Evolutionary conservation across 2,888 invertebrate species (phyloP).

Genomic region (Cataglyphis rosenhaueri): DNA sequence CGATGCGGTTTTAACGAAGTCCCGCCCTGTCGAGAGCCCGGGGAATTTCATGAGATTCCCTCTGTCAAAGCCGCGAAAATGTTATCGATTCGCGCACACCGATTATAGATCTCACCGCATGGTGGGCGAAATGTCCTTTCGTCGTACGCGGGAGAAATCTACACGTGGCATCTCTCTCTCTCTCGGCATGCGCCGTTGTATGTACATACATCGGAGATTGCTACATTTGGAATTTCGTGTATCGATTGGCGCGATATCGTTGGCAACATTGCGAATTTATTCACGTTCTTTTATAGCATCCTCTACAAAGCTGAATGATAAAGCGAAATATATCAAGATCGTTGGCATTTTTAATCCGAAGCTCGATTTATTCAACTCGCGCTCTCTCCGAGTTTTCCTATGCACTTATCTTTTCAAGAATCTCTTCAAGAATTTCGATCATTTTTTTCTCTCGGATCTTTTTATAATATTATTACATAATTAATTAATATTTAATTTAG

Average conservation of each 20-base stretch:
- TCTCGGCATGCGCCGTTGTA: not conserved
- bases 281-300: not conserved
- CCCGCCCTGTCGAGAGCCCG: not conserved
- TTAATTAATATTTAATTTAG: too few species aligned
- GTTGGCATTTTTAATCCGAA: not conserved
- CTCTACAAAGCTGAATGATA: not conserved
- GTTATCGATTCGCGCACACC: slow-evolving; percentile 36
- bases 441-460: not conserved
- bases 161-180: not conserved
- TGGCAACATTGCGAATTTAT: not conserved
- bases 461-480: too few species aligned
- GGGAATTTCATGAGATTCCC: not conserved
- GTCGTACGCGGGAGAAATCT: not conserved
- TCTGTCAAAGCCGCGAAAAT: slow-evolving; percentile 35
- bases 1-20: slow-evolving; percentile 65
- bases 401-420: too few species aligned
- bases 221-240: slow-evolving; percentile 13
- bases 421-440: not conserved
- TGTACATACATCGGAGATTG: not conserved
- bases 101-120: slow-evolving; percentile 17
- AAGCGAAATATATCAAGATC: not conserved
- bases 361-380: not conserved
- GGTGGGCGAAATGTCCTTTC: slow-evolving; percentile 2
- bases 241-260: slow-evolving; percentile 10
- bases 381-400: not conserved